These are phyloP conservation scores for Medauroidea extradentata DNA, from an alignment of 1,140 invertebrate genomes.

Conservation along the genomic window DNA sequence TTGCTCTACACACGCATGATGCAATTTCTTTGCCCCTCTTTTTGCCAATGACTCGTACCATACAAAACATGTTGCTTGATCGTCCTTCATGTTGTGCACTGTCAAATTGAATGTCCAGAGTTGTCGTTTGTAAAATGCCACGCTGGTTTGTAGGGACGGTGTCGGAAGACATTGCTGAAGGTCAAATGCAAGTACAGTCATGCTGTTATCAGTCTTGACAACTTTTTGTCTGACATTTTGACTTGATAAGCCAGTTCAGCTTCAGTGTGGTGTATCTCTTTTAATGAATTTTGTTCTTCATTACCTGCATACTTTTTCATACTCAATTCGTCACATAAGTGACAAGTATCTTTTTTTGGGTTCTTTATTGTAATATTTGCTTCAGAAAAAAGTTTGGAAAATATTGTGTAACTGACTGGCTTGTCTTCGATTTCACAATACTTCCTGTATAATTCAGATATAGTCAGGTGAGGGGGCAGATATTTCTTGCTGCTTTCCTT, in stretches of 20 bases:
- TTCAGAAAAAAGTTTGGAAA: conserved; percentile 13
- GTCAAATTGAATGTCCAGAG: conserved; percentile 42
- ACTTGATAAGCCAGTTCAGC: conserved; percentile 10
- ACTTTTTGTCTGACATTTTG: conserved; percentile 8
- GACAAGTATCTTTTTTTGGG: conserved; percentile 26
- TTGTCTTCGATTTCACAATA: conserved; percentile 3
- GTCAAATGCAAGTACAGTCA: conserved; percentile 29
- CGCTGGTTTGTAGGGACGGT: conserved; percentile 25
- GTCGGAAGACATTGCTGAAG: conserved; percentile 39
- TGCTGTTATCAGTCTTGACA: conserved; percentile 5
- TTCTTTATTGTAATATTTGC: conserved; percentile 24
- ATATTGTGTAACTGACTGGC: conserved; percentile 15
- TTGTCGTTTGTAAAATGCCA: conserved; percentile 36
- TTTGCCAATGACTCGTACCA: conserved; percentile 34
- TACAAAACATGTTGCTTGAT: conserved; percentile 31
- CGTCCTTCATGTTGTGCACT: conserved; percentile 26
- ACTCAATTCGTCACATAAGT: conserved; percentile 20
- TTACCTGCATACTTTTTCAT: conserved; percentile 10
- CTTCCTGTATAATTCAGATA: conserved; percentile 10
- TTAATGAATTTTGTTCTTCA: not conserved
- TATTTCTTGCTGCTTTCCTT: conserved; percentile 7
- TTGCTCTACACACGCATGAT: conserved; percentile 24
- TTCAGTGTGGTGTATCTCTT: conserved; percentile 7
- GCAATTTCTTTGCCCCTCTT: conserved; percentile 33
- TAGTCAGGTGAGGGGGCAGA: conserved; percentile 11